Conservation (phyloP, 2,888 invertebrate genomes). For the Seira sanloemensis region DNA sequence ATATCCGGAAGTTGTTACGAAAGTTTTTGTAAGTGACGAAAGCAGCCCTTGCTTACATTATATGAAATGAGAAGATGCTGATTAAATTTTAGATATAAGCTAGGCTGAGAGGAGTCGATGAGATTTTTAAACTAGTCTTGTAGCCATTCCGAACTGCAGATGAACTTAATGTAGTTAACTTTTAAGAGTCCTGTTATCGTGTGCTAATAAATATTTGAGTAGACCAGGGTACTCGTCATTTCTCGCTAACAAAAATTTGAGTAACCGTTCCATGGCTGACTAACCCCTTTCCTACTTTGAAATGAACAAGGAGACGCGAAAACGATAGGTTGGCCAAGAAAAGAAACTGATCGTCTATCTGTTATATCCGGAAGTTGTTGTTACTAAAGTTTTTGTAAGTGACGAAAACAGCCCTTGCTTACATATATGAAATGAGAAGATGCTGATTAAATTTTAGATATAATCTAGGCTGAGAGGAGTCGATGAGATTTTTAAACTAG, state of each 20-base stretch:
- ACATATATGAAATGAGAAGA: background rate
- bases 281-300: no score
- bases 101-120: no score
- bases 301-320: no score
- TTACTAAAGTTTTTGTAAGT: background rate
- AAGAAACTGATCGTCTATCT: background rate
- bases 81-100: background rate
- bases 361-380: background rate
- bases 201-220: background rate
- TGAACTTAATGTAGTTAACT: background rate
- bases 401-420: background rate
- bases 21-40: background rate
- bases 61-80: background rate
- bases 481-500: background rate
- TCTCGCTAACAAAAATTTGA: background rate
- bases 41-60: background rate
- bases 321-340: background rate
- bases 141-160: slow-evolving; percentile 21
- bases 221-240: background rate
- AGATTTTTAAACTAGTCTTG: slow-evolving; percentile 2
- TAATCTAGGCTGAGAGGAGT: background rate
- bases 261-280: background rate
- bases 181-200: background rate
- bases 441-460: no score
- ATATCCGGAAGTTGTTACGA: background rate